Evolutionary conservation across 2,113 vertebrate species (phyloP).

Genomic region (Meleagris gallopavo): DNA sequence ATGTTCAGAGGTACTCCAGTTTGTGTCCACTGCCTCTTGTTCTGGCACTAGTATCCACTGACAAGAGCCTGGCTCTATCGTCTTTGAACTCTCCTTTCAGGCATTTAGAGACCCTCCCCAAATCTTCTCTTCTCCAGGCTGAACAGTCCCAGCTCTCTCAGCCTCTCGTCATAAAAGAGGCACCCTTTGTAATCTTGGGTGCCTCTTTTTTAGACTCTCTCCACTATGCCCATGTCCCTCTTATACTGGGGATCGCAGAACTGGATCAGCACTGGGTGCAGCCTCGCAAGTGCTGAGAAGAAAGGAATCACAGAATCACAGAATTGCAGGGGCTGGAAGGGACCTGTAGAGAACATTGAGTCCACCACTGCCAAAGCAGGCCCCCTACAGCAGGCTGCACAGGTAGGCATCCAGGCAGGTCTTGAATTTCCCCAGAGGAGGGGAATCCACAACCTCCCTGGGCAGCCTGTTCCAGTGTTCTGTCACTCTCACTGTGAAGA

Average conservation of each 20-base stretch:
- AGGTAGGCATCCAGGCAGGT: too few species aligned
- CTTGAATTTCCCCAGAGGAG: too few species aligned
- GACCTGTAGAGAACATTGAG: too few species aligned
- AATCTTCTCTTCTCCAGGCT: background rate
- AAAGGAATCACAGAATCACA: background rate
- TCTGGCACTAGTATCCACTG: background rate
- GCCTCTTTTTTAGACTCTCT: background rate
- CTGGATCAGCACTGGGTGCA: background rate
- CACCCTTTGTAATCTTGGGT: background rate
- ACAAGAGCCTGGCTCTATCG: background rate
- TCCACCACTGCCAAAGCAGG: too few species aligned
- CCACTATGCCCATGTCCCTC: background rate
- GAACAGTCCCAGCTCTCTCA: background rate
- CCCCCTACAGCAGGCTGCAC: too few species aligned
- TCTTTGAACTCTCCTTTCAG: background rate
- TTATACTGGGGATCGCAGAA: background rate
- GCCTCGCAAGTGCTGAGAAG: background rate
- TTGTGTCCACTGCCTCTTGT: background rate
- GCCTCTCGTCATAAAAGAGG: background rate
- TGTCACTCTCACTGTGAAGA: too few species aligned
- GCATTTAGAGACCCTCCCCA: background rate
- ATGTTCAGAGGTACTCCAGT: background rate
- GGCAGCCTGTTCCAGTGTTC: too few species aligned
- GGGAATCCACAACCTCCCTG: too few species aligned
- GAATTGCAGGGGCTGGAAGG: too few species aligned